Evolutionary conservation across 2,797 vertebrate genomes (phyloP).

Genomic region (Sebastes cheni): DNA sequence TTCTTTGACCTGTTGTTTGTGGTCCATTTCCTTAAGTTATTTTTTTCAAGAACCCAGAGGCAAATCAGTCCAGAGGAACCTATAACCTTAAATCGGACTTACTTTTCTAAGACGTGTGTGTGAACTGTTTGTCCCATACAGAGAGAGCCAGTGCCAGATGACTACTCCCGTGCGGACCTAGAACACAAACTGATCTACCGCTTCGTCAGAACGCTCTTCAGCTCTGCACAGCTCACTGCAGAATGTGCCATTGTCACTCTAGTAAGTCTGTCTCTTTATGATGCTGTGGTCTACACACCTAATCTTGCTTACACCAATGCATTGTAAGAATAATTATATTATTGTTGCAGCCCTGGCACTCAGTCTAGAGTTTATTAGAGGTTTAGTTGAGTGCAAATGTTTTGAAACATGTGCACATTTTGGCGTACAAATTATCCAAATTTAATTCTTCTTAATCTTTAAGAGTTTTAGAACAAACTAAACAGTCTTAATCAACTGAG

Average conservation of each 20-base stretch:
- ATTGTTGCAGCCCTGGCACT: neutral
- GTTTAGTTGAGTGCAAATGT: neutral
- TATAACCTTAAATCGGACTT: neutral
- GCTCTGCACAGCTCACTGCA: constrained; percentile 94
- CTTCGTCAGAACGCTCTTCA: constrained; percentile 94
- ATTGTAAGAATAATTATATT: neutral
- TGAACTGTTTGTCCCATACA: constrained; percentile 49
- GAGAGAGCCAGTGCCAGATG: constrained; percentile 92
- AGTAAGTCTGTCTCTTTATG: constrained; percentile 78
- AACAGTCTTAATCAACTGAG: neutral
- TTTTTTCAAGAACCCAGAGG: neutral
- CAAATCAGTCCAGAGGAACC: no score
- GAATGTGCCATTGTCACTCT: constrained; percentile 98
- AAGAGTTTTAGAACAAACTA: neutral
- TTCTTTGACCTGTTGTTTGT: neutral
- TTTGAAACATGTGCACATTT: neutral
- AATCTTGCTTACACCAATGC: neutral
- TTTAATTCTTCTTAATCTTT: neutral
- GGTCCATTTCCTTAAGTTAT: neutral
- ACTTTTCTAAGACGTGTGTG: neutral
- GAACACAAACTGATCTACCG: constrained; percentile 98
- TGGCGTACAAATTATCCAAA: neutral
- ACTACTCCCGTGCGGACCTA: constrained; percentile 89
- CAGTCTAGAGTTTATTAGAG: neutral
- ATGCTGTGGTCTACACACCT: neutral